Evolutionary conservation across 2,113 vertebrate species (phyloP), one percentile per base, ranked within the genome.

Genomic region (Menidia beryllina): DNA sequence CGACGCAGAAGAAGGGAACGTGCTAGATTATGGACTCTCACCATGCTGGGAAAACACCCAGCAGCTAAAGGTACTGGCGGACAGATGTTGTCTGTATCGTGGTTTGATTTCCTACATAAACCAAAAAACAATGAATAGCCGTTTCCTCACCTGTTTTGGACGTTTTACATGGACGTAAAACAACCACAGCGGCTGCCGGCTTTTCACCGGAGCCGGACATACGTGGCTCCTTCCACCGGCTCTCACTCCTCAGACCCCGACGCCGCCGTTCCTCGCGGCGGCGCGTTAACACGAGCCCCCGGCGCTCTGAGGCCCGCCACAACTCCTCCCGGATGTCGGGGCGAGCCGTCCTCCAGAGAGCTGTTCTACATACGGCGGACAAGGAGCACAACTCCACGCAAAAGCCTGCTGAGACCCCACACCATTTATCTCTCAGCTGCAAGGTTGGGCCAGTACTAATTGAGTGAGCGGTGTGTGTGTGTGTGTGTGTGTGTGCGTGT

Each of bases 371-470:
- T 93, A 86, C 63, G 57, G 81, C 56, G 68, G 83, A 88, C 86
- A 85, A 78, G 89, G 69, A 86, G 86, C 82, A 77, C 79, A 84
- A 83, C 86, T 82, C 81, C 66, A 34, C 64, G 67, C 72, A 56
- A 84, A 86, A 82, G 85, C 77, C 90, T 85, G 88, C 79, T 83
- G 87, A 88, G 85, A 85, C 90, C 84, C 85, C 74, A 83, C 84
- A 84, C 77, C 90, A 89, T 91, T 91, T 89, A 90, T 90, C 85
- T 86, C 79, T 79, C 86, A 80, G 84, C 87, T 86, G 85, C 83
- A 89, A 87, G 87, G 87, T 91, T 89, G 84, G 86, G 84, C 84
- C 82, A 69, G 70, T 76, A 87, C 87, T 91, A 90, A 90, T 91
- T 91, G 90, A 88, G 85, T 88, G 82, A 84, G 71, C 59, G 39